A percentile compares a stretch with the other conserved stretches of the same genome.
These are phyloP conservation scores for Ricordea florida DNA, from an alignment of 92 coral and sea anemone species.

Conservation along the genomic window DNA sequence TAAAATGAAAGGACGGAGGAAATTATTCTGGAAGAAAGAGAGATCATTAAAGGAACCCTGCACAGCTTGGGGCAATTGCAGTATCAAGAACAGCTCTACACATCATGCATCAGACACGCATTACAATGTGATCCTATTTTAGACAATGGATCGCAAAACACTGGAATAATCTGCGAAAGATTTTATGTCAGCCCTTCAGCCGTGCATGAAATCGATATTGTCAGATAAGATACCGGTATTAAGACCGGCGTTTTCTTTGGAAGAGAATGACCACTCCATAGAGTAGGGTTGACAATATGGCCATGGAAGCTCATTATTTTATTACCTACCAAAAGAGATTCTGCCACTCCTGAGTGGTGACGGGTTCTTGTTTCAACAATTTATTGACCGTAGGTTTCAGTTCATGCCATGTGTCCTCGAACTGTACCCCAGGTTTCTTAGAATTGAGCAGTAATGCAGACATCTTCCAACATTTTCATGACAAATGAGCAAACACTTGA, in stretches of 20 bases:
- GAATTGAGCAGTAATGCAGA: conserved; percentile 68
- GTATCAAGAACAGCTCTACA: too few species aligned
- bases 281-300: not conserved
- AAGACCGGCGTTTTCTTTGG: not conserved
- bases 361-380: conserved; percentile 87
- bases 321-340: conserved; percentile 89
- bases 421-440: conserved; percentile 81
- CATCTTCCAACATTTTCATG: conserved; percentile 17
- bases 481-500: not conserved
- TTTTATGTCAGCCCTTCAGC: too few species aligned
- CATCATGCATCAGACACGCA: too few species aligned
- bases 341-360: conserved; percentile 95
- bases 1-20: too few species aligned
- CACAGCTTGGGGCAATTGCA: too few species aligned
- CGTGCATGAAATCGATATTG: too few species aligned
- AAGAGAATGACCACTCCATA: not conserved
- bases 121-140: too few species aligned
- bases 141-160: too few species aligned
- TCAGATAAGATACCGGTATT: too few species aligned
- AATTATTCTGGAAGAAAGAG: too few species aligned
- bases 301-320: not conserved
- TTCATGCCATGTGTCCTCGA: conserved; percentile 96
- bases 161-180: too few species aligned
- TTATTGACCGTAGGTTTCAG: conserved; percentile 93
- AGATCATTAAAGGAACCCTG: too few species aligned